A percentile compares a stretch with the other conserved stretches of the same genome.
Evolutionary conservation across 2,113 vertebrate genomes (phyloP).

Genomic region (Coryphaenoides rupestris): DNA sequence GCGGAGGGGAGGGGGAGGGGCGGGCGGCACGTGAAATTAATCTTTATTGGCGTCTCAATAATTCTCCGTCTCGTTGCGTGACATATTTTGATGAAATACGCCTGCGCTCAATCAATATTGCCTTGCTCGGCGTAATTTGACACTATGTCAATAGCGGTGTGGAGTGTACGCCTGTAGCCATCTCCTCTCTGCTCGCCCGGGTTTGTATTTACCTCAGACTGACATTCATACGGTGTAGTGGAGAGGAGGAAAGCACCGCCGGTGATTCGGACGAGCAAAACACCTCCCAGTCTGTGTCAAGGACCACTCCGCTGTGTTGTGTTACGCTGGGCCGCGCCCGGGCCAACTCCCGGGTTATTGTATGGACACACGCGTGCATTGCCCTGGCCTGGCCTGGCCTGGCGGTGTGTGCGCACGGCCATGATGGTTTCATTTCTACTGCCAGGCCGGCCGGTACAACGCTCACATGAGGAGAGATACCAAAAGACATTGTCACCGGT

Average conservation of each 20-base stretch:
- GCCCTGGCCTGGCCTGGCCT: too few species aligned
- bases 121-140: slow-evolving; percentile 37
- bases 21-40: slow-evolving; percentile 24
- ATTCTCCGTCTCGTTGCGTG: slow-evolving; percentile 41
- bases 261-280: slow-evolving; percentile 32
- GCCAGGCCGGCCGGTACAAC: too few species aligned
- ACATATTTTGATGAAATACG: slow-evolving; percentile 53
- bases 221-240: slow-evolving; percentile 10
- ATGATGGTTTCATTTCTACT: too few species aligned
- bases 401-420: too few species aligned
- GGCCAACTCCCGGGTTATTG: too few species aligned
- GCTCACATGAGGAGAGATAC: too few species aligned
- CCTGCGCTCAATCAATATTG: slow-evolving; percentile 46
- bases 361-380: too few species aligned
- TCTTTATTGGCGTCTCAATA: slow-evolving; percentile 61
- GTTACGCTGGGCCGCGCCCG: too few species aligned
- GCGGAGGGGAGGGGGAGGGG: slow-evolving; percentile 35
- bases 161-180: slow-evolving; percentile 25
- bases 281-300: slow-evolving; percentile 24
- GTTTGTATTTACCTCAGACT: slow-evolving; percentile 45
- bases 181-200: slow-evolving; percentile 28
- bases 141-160: slow-evolving; percentile 42
- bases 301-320: not conserved
- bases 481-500: too few species aligned
- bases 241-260: too few species aligned